These are phyloP conservation scores for Eremobia ochroleuca DNA, from an alignment of 2,888 invertebrate species.

Conservation along the genomic window DNA sequence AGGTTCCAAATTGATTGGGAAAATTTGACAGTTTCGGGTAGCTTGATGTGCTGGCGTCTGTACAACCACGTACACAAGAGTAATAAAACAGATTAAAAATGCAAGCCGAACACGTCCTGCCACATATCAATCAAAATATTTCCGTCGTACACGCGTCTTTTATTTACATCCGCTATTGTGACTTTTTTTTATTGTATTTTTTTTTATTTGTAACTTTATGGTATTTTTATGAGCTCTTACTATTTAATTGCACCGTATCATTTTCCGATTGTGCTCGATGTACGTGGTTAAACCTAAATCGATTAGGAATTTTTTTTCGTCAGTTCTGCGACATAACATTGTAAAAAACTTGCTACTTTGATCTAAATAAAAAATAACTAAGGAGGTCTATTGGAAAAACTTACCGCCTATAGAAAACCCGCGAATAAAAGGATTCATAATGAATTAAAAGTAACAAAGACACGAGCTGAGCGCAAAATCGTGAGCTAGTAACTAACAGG, in stretches of 20 bases:
- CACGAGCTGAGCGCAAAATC: conserved; percentile 36
- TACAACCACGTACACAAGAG: neutral
- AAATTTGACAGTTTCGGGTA: no score
- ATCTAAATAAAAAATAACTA: neutral
- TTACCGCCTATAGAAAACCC: conserved; percentile 78
- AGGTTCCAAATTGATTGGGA: no score
- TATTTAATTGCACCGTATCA: conserved; percentile 33
- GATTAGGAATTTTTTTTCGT: neutral
- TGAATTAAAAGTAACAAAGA: conserved; percentile 31
- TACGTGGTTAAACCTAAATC: conserved; percentile 12
- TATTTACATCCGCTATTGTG: conserved; percentile 32
- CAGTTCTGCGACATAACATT: neutral
- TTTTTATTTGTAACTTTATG: conserved; percentile 36
- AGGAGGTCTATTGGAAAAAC: conserved; percentile 38
- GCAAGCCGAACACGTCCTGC: conserved; percentile 39
- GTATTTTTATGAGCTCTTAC: conserved; percentile 42
- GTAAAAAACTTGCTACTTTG: neutral
- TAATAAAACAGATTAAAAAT: conserved; percentile 36
- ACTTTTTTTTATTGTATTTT: no score
- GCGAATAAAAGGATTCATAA: conserved; percentile 81
- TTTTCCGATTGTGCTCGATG: conserved; percentile 19
- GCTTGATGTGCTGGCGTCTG: no score
- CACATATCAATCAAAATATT: conserved; percentile 43
- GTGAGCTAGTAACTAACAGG: conserved; percentile 49
- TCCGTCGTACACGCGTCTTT: conserved; percentile 22